Evolutionary conservation across 2,888 invertebrate species (phyloP).

Genomic region (Xestobium rufovillosum): DNA sequence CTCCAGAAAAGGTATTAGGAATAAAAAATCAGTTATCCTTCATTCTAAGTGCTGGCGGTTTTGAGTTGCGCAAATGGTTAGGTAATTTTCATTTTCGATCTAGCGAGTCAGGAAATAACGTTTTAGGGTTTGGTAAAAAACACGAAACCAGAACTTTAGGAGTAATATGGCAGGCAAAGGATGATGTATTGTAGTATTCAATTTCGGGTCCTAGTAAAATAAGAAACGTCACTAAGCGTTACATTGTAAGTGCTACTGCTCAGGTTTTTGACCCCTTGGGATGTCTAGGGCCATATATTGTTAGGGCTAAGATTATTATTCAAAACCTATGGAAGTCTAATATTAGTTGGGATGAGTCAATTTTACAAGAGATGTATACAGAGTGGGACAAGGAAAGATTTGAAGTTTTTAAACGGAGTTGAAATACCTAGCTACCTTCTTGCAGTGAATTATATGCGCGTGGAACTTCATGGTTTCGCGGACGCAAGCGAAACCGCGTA

Average conservation of each 20-base stretch:
- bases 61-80: constrained; percentile 18
- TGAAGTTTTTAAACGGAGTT: no score
- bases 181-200: constrained; percentile 13
- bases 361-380: no score
- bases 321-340: constrained; percentile 12
- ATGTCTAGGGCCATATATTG: constrained; percentile 15
- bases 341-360: constrained; percentile 12
- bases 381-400: no score
- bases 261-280: constrained; percentile 6
- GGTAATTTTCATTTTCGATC: constrained; percentile 13
- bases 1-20: constrained; percentile 16
- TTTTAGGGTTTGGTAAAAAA: constrained; percentile 16
- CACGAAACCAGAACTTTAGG: constrained; percentile 18
- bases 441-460: constrained; percentile 1
- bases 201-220: constrained; percentile 7
- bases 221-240: neutral
- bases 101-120: constrained; percentile 6
- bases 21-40: constrained; percentile 17
- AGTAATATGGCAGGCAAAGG: constrained; percentile 12
- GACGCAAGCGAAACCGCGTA: no score
- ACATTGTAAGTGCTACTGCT: constrained; percentile 6
- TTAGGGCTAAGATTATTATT: constrained; percentile 10
- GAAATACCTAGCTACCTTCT: no score
- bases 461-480: neutral
- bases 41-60: constrained; percentile 18